Conservation (phyloP, 2,797 vertebrate genomes). For the Myripristis jacobus region DNA sequence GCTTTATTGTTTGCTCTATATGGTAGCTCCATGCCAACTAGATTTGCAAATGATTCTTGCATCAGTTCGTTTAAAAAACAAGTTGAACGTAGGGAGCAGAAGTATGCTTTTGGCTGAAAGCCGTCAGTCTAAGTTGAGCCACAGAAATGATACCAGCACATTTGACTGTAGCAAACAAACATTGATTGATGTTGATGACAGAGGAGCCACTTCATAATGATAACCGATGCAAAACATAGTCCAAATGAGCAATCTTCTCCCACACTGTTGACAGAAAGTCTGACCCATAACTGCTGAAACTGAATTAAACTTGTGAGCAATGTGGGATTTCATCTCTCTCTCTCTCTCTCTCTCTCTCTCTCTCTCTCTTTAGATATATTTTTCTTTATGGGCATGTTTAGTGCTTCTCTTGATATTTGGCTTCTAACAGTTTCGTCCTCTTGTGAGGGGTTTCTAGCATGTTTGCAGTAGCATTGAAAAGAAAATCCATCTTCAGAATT, state of each 20-base stretch:
- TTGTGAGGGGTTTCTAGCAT: neutral
- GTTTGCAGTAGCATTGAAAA: neutral
- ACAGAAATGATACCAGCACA: slow-evolving; percentile 25
- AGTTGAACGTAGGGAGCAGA: neutral
- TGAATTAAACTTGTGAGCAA: too few relatives aligned
- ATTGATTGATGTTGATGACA: slow-evolving; percentile 48
- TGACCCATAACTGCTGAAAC: slow-evolving; percentile 18
- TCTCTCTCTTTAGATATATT: too few relatives aligned
- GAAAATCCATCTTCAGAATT: neutral
- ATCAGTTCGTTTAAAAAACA: neutral
- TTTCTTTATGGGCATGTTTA: too few relatives aligned
- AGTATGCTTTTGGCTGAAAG: slow-evolving; percentile 4
- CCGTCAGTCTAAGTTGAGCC: neutral
- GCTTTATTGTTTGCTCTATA: slow-evolving; percentile 24
- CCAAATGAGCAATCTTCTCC: slow-evolving; percentile 21
- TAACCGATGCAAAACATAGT: slow-evolving; percentile 20
- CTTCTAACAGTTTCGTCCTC: too few relatives aligned
- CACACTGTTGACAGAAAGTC: slow-evolving; percentile 12
- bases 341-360: too few relatives aligned
- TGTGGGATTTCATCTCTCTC: too few relatives aligned
- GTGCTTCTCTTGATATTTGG: too few relatives aligned
- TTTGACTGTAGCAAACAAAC: neutral
- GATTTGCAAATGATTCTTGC: neutral
- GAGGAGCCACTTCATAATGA: slow-evolving; percentile 33
- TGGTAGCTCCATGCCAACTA: neutral